phyloP scores from a whole-genome alignment of 1,140 invertebrate species.

The Hypothenemus hampei region DNA sequence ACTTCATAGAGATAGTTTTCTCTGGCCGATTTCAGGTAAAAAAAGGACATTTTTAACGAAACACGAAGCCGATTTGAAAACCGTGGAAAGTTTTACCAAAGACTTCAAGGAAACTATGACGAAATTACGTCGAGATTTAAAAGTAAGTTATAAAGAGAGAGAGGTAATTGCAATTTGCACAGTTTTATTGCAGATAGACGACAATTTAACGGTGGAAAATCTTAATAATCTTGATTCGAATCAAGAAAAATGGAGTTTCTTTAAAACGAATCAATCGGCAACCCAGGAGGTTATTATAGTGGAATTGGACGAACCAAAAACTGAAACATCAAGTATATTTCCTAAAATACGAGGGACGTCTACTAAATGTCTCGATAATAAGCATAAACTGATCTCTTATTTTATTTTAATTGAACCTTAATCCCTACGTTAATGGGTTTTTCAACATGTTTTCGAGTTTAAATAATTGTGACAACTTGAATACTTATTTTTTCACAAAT shows the following conservation, averaged over 20 bases:
- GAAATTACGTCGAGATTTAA: constrained; percentile 9
- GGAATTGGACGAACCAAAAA: constrained; percentile 5
- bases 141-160: no score
- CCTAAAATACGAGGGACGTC: no score
- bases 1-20: constrained; percentile 30
- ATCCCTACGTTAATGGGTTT: no score
- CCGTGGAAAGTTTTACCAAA: constrained; percentile 31
- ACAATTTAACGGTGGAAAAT: constrained; percentile 2
- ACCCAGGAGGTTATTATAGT: constrained; percentile 5
- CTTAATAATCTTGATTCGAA: background rate
- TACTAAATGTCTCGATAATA: no score
- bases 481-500: no score
- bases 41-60: constrained; percentile 29
- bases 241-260: background rate
- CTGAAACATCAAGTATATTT: no score
- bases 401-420: no score
- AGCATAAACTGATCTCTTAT: no score
- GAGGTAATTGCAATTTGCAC: no score
- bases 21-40: constrained; percentile 15
- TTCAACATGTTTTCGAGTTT: no score
- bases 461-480: no score
- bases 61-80: constrained; percentile 30
- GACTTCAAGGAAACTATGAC: constrained; percentile 35
- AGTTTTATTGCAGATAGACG: background rate
- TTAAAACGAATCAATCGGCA: background rate